Percentiles rank a stretch among this genome's conserved stretches.
These are phyloP conservation scores for Andrena praecox DNA, from an alignment of 2,888 invertebrate species.

Conservation along the genomic window DNA sequence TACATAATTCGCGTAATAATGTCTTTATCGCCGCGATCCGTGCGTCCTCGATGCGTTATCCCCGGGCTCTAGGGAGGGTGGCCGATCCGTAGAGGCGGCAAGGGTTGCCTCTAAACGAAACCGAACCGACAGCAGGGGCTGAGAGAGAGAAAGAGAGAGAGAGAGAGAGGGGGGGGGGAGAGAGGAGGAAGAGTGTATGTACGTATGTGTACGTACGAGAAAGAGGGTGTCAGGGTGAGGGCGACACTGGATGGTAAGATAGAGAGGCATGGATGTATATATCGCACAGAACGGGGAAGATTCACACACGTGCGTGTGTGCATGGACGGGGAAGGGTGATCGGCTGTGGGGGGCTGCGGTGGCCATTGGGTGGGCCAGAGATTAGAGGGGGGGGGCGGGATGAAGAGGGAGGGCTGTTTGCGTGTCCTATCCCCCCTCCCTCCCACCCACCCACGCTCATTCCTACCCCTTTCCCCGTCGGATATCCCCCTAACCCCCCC, in stretches of 20 bases:
- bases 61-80: background rate
- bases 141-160: background rate
- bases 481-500: background rate
- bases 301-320: slow-evolving; percentile 28
- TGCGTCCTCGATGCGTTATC: slow-evolving; percentile 5
- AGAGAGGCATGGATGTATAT: slow-evolving; percentile 4
- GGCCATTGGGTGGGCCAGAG: slow-evolving; percentile 40
- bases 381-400: slow-evolving; percentile 23
- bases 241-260: background rate
- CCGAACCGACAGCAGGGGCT: background rate
- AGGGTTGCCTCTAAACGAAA: background rate
- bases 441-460: too few relatives aligned
- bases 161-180: background rate
- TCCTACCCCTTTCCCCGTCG: too few relatives aligned
- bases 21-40: slow-evolving; percentile 25
- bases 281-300: background rate
- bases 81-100: background rate
- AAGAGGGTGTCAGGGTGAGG: background rate
- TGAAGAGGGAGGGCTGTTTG: slow-evolving; percentile 33
- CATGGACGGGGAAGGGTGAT: slow-evolving; percentile 16
- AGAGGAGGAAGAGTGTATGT: background rate
- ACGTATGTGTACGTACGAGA: background rate
- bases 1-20: slow-evolving; percentile 71
- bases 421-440: slow-evolving; percentile 10
- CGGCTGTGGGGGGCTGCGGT: slow-evolving; percentile 45